Evolutionary conservation across 2,888 invertebrate genomes (phyloP), one percentile per base, ranked within the genome.

Genomic region (Papilio gigon): DNA sequence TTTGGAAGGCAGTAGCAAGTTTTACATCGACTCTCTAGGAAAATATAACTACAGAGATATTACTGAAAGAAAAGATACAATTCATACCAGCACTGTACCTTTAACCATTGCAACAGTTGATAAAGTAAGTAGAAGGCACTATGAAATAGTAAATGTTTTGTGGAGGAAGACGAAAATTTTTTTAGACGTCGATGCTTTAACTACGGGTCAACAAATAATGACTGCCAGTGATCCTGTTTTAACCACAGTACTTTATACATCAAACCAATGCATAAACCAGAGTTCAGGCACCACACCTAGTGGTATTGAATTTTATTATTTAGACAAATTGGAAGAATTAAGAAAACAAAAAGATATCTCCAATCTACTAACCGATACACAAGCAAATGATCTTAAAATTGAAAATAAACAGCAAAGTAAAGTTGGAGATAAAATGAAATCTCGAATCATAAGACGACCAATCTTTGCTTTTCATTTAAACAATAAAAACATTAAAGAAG

Each of bases 241-340:
- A 14, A 67, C 60, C 3, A 37, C 27, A 61, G 40, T 50, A 59
- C 68, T 47, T 6, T 22, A 33, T 25, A 40, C 40, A 27, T 17
- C 67, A 33, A 68, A 66, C 50, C 64, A 71, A 67, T 27, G 20
- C 58, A 11, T 76, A 73, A 47, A 65, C 25, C 53, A 53, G 2
- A 53, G 12, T 44, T 56, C 30, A 27, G 5, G 78, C 6, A 73
- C 81, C 4, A 89, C 87, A 14, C 78, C 85, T 3, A 89, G 88
- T 77, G 86, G 78, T 59, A 89, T 90, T 64, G 90, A 90, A 76
- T 90, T 90, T 78, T 86, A 89, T 77, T 90, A 90, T 76, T 79
- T 86, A 68, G 86, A 89, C 71, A 83, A 87, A 62, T 72, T 71
- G 35, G 77, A 81, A 63, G 78, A 82, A 12, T 73, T 67, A 59